Evolutionary conservation across 2,888 invertebrate species (phyloP), one percentile per base, ranked within the genome.

Genomic region (Pandemis corylana): DNA sequence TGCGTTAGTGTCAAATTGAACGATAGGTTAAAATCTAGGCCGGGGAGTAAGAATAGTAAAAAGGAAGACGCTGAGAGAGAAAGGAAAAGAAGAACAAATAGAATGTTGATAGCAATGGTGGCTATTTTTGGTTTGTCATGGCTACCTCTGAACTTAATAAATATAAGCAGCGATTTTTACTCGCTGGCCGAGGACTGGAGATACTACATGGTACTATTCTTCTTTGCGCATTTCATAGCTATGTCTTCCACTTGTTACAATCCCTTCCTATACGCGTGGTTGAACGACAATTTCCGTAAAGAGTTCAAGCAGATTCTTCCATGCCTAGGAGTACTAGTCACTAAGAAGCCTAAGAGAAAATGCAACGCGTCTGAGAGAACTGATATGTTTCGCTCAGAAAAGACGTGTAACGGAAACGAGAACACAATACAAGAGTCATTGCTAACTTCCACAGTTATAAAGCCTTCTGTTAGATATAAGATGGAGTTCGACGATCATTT

Each of bases 191-290:
- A 95, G 82, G 91, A 95, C 81, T 97, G 97, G 96, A 94, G 93
- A 65, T 97, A 97, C 86, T 97, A 97, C 87, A 96, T 96, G 87
- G 93, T 97, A 68, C 94, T 96, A 78, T 98, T 98, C 88, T 97
- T 98, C 87, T 89, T 96, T 76, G 96, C 97, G 6, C 98, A 98
- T 87, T 96, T 97, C 76, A 95, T 98, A 79, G 98, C 98, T 53
- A 98, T 98, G 98, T 97, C 98, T 83, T 98, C 98, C 75, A 98
- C 97, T 2, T 98, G 98, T 89, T 99, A 99, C 95, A 99, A 99
- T 89, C 98, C 98, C 0, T 98, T 99, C 87, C 95, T 99, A 13
- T 99, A 99, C 92, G 98, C 98, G 20, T 99, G 98, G 98, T 95
- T 99, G 89, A 99, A 99, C 90, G 98, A 98, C 80, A 98, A 98